These are phyloP conservation scores for Drosophila bocqueti DNA, from an alignment of 1,140 invertebrate genomes.

Conservation along the genomic window DNA sequence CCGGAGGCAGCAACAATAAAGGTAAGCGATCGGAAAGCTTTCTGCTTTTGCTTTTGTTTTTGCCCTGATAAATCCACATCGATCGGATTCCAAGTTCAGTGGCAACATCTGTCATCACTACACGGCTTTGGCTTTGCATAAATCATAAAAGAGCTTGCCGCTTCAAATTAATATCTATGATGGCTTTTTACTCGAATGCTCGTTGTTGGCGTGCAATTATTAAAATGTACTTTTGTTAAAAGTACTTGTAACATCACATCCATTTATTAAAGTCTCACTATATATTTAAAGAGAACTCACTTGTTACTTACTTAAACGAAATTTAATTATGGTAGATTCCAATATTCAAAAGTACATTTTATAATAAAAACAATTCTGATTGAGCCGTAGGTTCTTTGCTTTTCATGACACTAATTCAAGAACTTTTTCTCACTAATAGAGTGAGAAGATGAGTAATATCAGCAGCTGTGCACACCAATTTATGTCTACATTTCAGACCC, in stretches of 20 bases:
- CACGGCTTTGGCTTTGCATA: conserved; percentile 16
- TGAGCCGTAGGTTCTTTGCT: no score
- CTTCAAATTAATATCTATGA: background rate
- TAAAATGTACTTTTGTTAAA: background rate
- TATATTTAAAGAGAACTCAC: background rate
- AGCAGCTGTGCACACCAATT: background rate
- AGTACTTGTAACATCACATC: background rate
- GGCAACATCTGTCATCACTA: conserved; percentile 55
- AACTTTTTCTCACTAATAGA: no score
- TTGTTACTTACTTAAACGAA: no score
- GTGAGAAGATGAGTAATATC: background rate
- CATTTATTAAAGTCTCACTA: no score
- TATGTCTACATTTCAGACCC: background rate
- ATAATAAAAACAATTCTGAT: no score
- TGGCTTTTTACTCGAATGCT: background rate
- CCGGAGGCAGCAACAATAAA: conserved; percentile 3
- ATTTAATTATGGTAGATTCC: no score
- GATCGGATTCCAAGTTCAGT: conserved; percentile 65
- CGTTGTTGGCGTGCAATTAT: background rate
- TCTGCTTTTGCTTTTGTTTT: conserved; percentile 45
- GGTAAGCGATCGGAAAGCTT: conserved; percentile 31
- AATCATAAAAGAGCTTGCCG: conserved; percentile 7
- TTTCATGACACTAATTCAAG: no score
- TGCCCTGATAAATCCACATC: conserved; percentile 58
- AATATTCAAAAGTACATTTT: no score